Evolutionary conservation across 2,888 invertebrate genomes (phyloP).

Genomic region (Melieria picta): DNA sequence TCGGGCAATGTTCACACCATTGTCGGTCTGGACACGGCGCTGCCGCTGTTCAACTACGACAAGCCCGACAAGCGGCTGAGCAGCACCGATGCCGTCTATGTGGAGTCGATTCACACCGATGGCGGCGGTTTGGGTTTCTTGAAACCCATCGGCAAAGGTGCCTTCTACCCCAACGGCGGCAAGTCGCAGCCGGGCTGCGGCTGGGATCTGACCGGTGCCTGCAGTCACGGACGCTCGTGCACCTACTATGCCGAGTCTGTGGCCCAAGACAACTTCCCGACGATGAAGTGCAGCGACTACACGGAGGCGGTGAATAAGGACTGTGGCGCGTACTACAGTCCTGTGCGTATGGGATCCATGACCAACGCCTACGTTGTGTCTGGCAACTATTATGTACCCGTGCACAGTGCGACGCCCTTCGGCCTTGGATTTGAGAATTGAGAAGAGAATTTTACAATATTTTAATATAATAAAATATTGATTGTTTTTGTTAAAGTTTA

Average conservation of each 20-base stretch:
- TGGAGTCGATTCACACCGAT: slow-evolving; percentile 56
- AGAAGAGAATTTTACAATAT: not conserved
- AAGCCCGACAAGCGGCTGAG: slow-evolving; percentile 47
- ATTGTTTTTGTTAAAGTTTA: too few species aligned
- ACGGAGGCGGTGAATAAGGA: slow-evolving; percentile 44
- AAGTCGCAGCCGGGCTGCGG: slow-evolving; percentile 69
- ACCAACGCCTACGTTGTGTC: slow-evolving; percentile 39
- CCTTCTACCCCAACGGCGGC: slow-evolving; percentile 68
- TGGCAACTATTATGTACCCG: slow-evolving; percentile 54
- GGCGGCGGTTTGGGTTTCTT: slow-evolving; percentile 52
- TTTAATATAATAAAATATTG: too few species aligned
- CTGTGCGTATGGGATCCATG: slow-evolving; percentile 50
- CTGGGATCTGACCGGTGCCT: slow-evolving; percentile 56
- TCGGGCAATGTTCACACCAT: slow-evolving; percentile 69
- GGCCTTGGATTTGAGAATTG: slow-evolving; percentile 26
- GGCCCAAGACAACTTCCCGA: slow-evolving; percentile 49
- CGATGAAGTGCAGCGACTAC: slow-evolving; percentile 46
- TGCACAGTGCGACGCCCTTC: slow-evolving; percentile 48
- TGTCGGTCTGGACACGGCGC: slow-evolving; percentile 59
- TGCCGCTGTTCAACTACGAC: slow-evolving; percentile 49
- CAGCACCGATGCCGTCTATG: slow-evolving; percentile 50
- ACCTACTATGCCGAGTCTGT: slow-evolving; percentile 65
- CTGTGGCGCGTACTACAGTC: slow-evolving; percentile 42
- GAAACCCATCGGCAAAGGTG: slow-evolving; percentile 60
- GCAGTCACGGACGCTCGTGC: slow-evolving; percentile 64